Evolutionary conservation across 2,888 invertebrate genomes (phyloP).

Genomic region (Eucera pruinosa): DNA sequence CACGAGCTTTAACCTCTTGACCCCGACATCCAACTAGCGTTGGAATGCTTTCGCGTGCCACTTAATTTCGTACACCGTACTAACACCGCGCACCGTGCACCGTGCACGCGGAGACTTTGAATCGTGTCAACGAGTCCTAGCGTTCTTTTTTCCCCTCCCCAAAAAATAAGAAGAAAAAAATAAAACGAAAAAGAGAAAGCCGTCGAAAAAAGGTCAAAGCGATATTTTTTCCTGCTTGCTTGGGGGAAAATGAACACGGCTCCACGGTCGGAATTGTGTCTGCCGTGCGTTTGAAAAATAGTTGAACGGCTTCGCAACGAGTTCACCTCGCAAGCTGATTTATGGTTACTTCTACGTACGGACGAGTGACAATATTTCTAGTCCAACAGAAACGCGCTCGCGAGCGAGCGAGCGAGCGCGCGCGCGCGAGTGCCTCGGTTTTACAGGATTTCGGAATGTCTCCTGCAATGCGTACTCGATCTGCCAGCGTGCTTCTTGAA

Average conservation of each 20-base stretch:
- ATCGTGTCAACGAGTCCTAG: constrained; percentile 47
- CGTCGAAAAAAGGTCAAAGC: no score
- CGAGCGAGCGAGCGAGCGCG: no score
- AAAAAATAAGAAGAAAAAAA: neutral
- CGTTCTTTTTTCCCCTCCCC: neutral
- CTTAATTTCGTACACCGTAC: constrained; percentile 52
- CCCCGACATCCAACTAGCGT: constrained; percentile 46
- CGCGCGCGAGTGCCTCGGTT: no score
- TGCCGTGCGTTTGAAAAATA: no score
- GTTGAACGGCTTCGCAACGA: no score
- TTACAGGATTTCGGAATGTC: neutral
- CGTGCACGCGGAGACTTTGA: constrained; percentile 26
- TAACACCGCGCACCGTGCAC: no score
- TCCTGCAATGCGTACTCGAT: neutral
- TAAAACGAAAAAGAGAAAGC: neutral
- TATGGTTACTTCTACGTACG: no score
- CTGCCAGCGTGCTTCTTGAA: constrained; percentile 13
- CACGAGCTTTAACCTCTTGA: constrained; percentile 52
- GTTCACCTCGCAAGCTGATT: no score
- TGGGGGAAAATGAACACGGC: no score
- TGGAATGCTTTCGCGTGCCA: constrained; percentile 40
- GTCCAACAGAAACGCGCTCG: neutral
- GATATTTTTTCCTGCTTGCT: no score
- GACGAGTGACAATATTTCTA: neutral
- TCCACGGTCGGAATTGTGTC: no score